Base-by-base conservation (phyloP, 2,888 invertebrate species). In the Sarcophaga caerulescens region DNA sequence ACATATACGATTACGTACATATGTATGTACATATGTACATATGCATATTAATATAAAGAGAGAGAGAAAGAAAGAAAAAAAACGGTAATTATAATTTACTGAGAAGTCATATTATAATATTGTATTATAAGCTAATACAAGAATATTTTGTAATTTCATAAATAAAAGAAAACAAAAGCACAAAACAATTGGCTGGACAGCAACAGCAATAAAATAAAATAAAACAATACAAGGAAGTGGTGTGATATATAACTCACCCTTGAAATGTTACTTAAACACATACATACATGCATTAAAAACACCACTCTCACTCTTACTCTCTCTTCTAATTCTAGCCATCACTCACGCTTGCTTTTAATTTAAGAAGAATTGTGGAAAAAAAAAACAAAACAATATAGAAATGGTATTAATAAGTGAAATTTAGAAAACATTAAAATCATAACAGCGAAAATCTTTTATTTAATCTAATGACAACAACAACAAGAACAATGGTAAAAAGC, bases 211-310 rank as follows among this genome's bases (percentile, higher is more conserved):
- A 47, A 68, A 68, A 66, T 66, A 19, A 35, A 35, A 35, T 10
- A 35, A 35, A 10, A 35, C 35, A n/a, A n/a, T 19, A 60, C 19
- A 66, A 47, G 59, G 45, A 74, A 60, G 25, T 62, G 65, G 21
- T 70, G 65, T 78, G 73, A 73, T 83, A 66, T 77, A 66, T 44
- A 83, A 83, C 74, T 80, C 84, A 84, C 79, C 84, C 84, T 78
- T 74, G 84, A 76, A 76, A 69, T 65, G 66, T 21, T 47, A 59
- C 25, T 45, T 69, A 59, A 25, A 45, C 14, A 4, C 45, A 66
- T 5, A 79, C 19, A n/a, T n/a, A 73, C 44, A 44, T 59, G 17
- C 35, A 73, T 19, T 60, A 8, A 35, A 35, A 35, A 35, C 35
- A 65, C 8, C 1, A 35, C 35, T 35, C 25, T 25, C 35, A 35